Conservation (phyloP, 2,797 vertebrate species). For the Sebastes matsubarae region DNA sequence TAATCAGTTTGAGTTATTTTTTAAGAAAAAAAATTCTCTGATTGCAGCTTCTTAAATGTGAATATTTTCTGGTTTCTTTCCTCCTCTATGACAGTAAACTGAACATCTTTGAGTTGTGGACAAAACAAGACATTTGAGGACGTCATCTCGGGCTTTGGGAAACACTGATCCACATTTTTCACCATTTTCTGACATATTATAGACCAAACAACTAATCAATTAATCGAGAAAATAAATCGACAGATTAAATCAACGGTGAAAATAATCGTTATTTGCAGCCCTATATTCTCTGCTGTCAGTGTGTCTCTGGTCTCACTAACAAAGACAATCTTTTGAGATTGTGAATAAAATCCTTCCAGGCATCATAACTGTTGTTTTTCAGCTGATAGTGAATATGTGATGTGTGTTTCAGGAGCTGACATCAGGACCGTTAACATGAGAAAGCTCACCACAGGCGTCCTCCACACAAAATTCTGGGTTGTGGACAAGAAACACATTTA, state of each 20-base stretch:
- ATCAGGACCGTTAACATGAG: constrained; percentile 87
- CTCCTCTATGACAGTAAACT: too few relatives aligned
- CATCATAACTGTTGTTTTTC: neutral
- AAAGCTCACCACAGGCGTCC: constrained; percentile 86
- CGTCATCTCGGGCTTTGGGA: too few relatives aligned
- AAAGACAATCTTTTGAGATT: neutral
- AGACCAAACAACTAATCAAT: rapidly evolving
- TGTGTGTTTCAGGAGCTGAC: constrained; percentile 82
- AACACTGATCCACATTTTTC: too few relatives aligned
- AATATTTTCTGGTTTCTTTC: too few relatives aligned
- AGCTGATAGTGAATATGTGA: neutral
- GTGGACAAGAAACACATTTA: constrained; percentile 91
- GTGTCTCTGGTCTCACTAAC: neutral
- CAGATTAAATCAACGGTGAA: too few relatives aligned
- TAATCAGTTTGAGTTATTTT: too few relatives aligned
- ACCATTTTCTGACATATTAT: too few relatives aligned
- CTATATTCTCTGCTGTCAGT: rapidly evolving
- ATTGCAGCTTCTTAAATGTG: rapidly evolving
- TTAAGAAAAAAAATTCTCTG: too few relatives aligned
- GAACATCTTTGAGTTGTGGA: too few relatives aligned
- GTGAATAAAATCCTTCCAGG: rapidly evolving
- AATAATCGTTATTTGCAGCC: too few relatives aligned
- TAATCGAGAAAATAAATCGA: too few relatives aligned
- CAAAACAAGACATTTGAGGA: too few relatives aligned
- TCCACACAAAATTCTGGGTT: constrained; percentile 97